phyloP scores from a whole-genome alignment of 1,140 invertebrate genomes.

The Sinonovacula constricta region DNA sequence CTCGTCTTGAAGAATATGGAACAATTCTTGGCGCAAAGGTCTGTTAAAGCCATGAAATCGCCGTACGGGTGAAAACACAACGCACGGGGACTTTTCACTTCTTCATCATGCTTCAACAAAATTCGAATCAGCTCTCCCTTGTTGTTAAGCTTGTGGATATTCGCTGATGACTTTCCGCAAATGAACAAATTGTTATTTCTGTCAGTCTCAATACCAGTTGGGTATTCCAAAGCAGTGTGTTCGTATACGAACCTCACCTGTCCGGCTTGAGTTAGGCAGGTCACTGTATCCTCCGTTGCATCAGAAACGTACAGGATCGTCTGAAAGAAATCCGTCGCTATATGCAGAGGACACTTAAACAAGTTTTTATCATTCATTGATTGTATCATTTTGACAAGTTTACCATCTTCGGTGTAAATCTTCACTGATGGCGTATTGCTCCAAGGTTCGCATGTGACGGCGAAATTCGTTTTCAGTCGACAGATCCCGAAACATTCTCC shows the following conservation, averaged over 20 bases:
- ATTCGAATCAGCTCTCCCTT: slow-evolving; percentile 4
- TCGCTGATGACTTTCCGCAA: slow-evolving; percentile 17
- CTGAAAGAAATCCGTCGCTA: slow-evolving; percentile 33
- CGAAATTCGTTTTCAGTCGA: slow-evolving; percentile 18
- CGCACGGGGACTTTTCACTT: slow-evolving; percentile 6
- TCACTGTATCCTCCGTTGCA: slow-evolving; percentile 18
- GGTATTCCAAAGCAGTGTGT: slow-evolving; percentile 18
- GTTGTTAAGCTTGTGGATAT: slow-evolving; percentile 37
- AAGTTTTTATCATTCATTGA: neutral
- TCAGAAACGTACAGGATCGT: slow-evolving; percentile 37
- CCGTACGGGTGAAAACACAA: slow-evolving; percentile 40
- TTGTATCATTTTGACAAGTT: slow-evolving; percentile 1
- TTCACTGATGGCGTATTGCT: slow-evolving; percentile 19
- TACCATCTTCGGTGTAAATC: slow-evolving; percentile 13
- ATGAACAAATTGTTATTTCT: slow-evolving; percentile 39
- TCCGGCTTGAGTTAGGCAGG: slow-evolving; percentile 15
- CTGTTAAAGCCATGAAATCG: slow-evolving; percentile 25
- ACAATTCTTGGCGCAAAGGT: neutral
- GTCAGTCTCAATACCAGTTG: slow-evolving; percentile 36
- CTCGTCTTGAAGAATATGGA: slow-evolving; percentile 24
- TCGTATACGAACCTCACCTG: slow-evolving; percentile 31
- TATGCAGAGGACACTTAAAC: slow-evolving; percentile 41
- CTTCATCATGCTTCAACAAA: neutral
- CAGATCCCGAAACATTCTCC: slow-evolving; percentile 47
- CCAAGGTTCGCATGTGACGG: slow-evolving; percentile 39